phyloP scores from a whole-genome alignment of 1,140 invertebrate genomes.

The Forficula auricularia region DNA sequence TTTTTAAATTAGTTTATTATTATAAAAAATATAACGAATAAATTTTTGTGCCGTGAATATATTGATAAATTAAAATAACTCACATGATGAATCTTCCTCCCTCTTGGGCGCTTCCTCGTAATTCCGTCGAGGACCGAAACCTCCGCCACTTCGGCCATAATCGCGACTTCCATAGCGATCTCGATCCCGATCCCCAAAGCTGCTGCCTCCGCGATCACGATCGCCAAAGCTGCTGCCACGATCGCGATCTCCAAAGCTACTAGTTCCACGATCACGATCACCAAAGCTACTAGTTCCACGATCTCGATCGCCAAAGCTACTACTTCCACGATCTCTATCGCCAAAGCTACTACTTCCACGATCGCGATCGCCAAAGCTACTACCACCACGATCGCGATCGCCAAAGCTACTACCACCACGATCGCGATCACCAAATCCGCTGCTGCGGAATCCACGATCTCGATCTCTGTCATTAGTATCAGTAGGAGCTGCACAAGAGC shows the following conservation, averaged over 20 bases:
- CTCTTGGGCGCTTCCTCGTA: slow-evolving; percentile 17
- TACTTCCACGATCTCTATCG: slow-evolving; percentile 19
- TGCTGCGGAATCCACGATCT: slow-evolving; percentile 15
- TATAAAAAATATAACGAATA: not conserved
- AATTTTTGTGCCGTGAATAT: too few species aligned
- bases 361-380: slow-evolving; percentile 12
- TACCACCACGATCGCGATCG: slow-evolving; percentile 9
- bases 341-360: slow-evolving; percentile 14
- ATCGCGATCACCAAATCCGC: slow-evolving; percentile 11
- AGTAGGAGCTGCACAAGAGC: slow-evolving; percentile 12
- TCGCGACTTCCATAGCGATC: slow-evolving; percentile 14
- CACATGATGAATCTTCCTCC: slow-evolving; percentile 8
- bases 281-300: slow-evolving; percentile 14
- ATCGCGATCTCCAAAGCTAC: slow-evolving; percentile 10
- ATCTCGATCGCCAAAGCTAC: slow-evolving; percentile 18
- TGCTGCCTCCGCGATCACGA: slow-evolving; percentile 10
- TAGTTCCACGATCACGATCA: slow-evolving; percentile 18
- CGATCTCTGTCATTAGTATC: slow-evolving; percentile 14
- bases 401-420: slow-evolving; percentile 6
- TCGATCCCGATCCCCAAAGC: slow-evolving; percentile 12
- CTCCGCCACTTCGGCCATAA: slow-evolving; percentile 20
- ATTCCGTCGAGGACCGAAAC: slow-evolving; percentile 22
- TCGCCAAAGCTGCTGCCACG: slow-evolving; percentile 8
- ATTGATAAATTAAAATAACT: slow-evolving; percentile 4
- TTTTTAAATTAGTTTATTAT: too few species aligned